A percentile compares a stretch with the other conserved stretches of the same genome.
Conservation (phyloP, 1,140 invertebrate species). For the Lucilia cuprina region DNA sequence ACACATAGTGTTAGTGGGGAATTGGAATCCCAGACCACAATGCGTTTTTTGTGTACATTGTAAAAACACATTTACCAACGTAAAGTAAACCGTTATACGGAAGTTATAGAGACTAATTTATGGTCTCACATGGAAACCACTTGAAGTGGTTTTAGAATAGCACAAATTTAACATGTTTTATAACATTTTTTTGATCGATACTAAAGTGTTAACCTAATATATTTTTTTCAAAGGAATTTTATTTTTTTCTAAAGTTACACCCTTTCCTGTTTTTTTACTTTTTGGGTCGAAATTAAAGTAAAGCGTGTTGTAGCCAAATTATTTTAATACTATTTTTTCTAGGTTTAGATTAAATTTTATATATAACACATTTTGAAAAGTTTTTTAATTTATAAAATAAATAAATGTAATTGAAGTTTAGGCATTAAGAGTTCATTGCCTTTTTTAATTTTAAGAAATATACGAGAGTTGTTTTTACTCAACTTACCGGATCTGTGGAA, state of each 20-base stretch:
- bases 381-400: not conserved
- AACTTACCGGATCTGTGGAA: slow-evolving; percentile 76
- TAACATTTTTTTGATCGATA: not conserved
- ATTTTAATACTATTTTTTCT: not conserved
- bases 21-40: not conserved
- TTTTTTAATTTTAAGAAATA: not conserved
- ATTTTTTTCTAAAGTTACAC: slow-evolving; percentile 6
- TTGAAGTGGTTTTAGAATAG: not conserved
- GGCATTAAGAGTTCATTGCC: not conserved
- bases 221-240: not conserved
- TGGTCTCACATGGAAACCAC: slow-evolving; percentile 3
- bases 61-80: not conserved
- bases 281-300: not conserved
- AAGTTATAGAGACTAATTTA: not conserved
- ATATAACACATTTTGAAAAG: too few species aligned
- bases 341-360: not conserved
- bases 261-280: not conserved
- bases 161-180: not conserved
- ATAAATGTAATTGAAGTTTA: not conserved
- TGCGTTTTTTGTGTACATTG: not conserved
- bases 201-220: slow-evolving; percentile 3
- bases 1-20: not conserved
- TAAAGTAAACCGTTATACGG: not conserved
- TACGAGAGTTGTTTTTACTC: not conserved
- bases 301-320: slow-evolving; percentile 9